Evolutionary conservation across 2,797 vertebrate species (phyloP).

Genomic region (Bucorvus abyssinicus): DNA sequence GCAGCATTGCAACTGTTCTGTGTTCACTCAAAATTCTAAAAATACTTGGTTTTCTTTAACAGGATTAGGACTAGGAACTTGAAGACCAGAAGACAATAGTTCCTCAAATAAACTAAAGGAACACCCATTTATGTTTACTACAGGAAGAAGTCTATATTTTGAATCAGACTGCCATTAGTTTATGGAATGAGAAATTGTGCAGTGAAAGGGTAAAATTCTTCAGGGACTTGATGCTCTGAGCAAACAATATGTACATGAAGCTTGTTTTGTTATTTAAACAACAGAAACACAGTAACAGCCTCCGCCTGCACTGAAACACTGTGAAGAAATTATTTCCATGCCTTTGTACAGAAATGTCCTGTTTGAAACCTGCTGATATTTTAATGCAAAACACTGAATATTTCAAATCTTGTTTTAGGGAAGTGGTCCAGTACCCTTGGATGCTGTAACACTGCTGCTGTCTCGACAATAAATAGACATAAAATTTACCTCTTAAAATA

Average conservation of each 20-base stretch:
- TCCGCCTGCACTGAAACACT: background rate
- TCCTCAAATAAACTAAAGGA: conserved; percentile 8
- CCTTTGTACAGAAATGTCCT: background rate
- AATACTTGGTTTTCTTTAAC: conserved; percentile 25
- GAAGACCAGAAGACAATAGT: background rate
- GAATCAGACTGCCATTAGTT: background rate
- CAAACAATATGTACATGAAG: background rate
- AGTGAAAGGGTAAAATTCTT: background rate
- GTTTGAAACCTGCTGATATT: background rate
- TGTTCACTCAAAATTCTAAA: background rate
- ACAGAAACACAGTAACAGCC: background rate
- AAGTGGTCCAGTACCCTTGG: background rate
- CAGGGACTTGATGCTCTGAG: background rate
- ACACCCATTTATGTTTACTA: background rate
- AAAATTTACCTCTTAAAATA: background rate
- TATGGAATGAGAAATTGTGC: background rate
- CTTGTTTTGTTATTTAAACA: background rate
- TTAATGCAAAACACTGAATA: background rate
- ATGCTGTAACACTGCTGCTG: background rate
- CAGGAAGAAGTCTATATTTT: background rate
- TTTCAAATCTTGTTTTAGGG: background rate
- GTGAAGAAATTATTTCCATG: background rate
- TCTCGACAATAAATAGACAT: background rate
- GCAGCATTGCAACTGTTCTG: background rate
- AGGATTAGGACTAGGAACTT: background rate